phyloP scores from a whole-genome alignment of 1,140 invertebrate species.

The Trichonephila clavipes region DNA sequence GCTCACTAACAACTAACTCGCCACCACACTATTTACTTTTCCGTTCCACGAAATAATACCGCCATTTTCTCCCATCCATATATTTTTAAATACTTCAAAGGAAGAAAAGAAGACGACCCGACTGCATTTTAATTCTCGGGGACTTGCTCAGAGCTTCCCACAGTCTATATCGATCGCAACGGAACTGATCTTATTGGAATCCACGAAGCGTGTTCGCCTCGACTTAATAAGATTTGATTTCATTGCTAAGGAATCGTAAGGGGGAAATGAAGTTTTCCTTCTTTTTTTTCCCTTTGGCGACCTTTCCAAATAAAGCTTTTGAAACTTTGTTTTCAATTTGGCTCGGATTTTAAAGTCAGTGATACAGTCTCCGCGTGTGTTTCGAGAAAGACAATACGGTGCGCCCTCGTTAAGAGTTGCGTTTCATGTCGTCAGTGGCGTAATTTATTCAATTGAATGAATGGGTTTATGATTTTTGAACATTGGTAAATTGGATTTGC shows the following conservation, averaged over 20 bases:
- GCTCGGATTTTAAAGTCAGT: background rate
- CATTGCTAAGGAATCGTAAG: background rate
- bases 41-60: background rate
- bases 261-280: background rate
- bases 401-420: background rate
- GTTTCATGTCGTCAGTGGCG: background rate
- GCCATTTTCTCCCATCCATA: background rate
- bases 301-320: background rate
- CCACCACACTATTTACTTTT: background rate
- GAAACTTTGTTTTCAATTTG: conserved; percentile 21
- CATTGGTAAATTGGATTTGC: background rate
- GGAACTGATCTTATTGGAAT: conserved; percentile 51
- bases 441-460: conserved; percentile 4
- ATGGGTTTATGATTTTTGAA: background rate
- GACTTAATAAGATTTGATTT: conserved; percentile 55
- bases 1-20: background rate
- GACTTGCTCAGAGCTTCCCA: background rate
- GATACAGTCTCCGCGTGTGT: no score
- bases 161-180: background rate
- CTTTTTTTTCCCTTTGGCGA: background rate
- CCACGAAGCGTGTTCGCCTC: background rate
- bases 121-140: background rate
- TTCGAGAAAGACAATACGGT: background rate
- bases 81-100: background rate
- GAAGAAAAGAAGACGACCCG: background rate